Conservation (phyloP, 2,113 vertebrate species). For the Carlito syrichta region DNA sequence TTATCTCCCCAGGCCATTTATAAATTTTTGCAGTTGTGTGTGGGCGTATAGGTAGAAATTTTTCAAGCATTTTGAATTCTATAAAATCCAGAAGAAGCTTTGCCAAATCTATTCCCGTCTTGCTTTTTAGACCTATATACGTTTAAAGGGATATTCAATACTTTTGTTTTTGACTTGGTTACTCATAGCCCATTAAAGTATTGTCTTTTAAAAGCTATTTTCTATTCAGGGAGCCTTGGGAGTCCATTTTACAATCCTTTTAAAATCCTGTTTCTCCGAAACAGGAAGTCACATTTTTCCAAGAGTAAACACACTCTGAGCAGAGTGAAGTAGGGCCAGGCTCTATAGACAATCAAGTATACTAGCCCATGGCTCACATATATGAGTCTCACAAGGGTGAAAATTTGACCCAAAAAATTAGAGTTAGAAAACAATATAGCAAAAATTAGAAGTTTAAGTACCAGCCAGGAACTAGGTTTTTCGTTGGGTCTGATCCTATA, state of each 20-base stretch:
- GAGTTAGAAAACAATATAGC: background rate
- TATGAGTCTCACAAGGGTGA: background rate
- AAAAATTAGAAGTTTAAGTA: background rate
- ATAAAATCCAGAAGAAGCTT: slow-evolving; percentile 44
- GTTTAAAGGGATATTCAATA: slow-evolving; percentile 71
- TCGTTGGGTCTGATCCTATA: rapidly evolving
- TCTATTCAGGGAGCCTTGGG: slow-evolving; percentile 28
- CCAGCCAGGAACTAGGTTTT: background rate
- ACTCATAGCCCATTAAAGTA: slow-evolving; percentile 56
- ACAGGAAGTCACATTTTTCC: slow-evolving; percentile 57
- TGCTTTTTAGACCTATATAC: slow-evolving; percentile 46
- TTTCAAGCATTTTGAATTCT: slow-evolving; percentile 56
- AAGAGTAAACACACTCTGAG: slow-evolving; percentile 29
- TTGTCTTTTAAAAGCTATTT: slow-evolving; percentile 70
- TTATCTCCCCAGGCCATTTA: background rate
- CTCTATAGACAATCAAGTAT: background rate
- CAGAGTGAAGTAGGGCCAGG: background rate
- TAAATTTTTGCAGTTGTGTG: slow-evolving; percentile 11
- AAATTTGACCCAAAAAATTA: background rate
- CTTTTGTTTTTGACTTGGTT: slow-evolving; percentile 65
- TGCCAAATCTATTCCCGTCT: slow-evolving; percentile 39
- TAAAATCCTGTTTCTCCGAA: slow-evolving; percentile 52
- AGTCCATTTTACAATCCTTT: slow-evolving; percentile 51
- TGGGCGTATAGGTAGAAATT: background rate
- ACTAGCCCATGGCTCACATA: background rate